Evolutionary conservation across 2,888 invertebrate species (phyloP).

Genomic region (Eudasyphora cyanicolor): DNA sequence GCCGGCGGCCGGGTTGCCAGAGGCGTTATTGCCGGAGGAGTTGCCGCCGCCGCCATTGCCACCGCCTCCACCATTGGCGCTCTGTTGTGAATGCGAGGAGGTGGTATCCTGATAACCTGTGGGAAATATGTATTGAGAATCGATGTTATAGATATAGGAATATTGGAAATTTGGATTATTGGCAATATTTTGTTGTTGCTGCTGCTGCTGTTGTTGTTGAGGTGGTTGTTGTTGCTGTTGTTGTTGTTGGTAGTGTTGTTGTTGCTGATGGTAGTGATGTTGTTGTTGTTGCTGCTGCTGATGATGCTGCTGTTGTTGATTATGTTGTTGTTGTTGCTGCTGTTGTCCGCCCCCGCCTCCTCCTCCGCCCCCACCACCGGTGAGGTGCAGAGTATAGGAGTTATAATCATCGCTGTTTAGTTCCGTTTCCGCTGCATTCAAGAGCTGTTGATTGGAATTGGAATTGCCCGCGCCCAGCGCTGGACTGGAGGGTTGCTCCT

Average conservation of each 20-base stretch:
- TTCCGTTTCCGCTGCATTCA: slow-evolving; percentile 66
- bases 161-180: slow-evolving; percentile 79
- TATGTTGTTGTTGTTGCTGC: slow-evolving; percentile 71
- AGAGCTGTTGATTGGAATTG: slow-evolving; percentile 59
- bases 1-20: slow-evolving; percentile 65
- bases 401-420: slow-evolving; percentile 73
- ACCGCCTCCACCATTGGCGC: slow-evolving; percentile 76
- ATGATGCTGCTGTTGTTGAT: slow-evolving; percentile 71
- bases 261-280: slow-evolving; percentile 72
- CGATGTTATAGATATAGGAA: slow-evolving; percentile 81
- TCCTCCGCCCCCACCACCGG: slow-evolving; percentile 56
- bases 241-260: slow-evolving; percentile 70
- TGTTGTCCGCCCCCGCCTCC: slow-evolving; percentile 47
- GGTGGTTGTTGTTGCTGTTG: slow-evolving; percentile 75
- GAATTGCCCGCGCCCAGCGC: slow-evolving; percentile 75
- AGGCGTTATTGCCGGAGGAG: slow-evolving; percentile 80
- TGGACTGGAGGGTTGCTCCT: slow-evolving; percentile 85
- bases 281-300: slow-evolving; percentile 74
- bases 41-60: slow-evolving; percentile 81
- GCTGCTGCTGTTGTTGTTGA: slow-evolving; percentile 76
- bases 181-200: slow-evolving; percentile 77
- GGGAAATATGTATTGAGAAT: slow-evolving; percentile 81
- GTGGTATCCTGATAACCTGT: slow-evolving; percentile 80
- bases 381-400: slow-evolving; percentile 74
- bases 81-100: slow-evolving; percentile 80